Percentiles rank a stretch among this genome's conserved stretches.
Evolutionary conservation across 2,888 invertebrate genomes (phyloP).

Genomic region (Gasteruption jaculator): DNA sequence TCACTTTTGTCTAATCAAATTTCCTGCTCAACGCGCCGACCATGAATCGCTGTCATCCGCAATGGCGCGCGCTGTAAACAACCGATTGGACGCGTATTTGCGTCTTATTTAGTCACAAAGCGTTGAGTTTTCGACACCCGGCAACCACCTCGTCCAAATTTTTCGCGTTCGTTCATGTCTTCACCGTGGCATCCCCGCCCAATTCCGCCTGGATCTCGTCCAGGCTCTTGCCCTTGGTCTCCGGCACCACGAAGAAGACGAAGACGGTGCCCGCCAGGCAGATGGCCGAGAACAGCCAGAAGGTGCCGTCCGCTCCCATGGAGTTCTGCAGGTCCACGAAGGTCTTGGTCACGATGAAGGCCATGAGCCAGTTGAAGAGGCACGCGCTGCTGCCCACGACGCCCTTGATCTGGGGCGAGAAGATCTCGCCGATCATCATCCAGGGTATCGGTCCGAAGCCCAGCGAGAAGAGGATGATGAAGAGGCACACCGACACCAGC

Average conservation of each 20-base stretch:
- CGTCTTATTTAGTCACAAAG: too few species aligned
- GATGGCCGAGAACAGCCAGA: constrained; percentile 70
- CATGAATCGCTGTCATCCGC: too few species aligned
- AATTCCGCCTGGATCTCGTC: constrained; percentile 52
- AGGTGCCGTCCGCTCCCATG: too few species aligned
- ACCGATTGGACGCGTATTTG: too few species aligned
- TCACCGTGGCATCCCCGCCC: too few species aligned
- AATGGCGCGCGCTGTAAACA: too few species aligned
- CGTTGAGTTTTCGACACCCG: too few species aligned
- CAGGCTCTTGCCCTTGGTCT: constrained; percentile 54
- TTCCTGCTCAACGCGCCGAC: too few species aligned
- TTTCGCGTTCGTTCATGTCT: too few species aligned
- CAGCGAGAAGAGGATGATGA: constrained; percentile 75
- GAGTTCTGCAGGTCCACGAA: constrained; percentile 64
- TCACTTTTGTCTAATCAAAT: too few species aligned
- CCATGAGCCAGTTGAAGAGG: constrained; percentile 76
- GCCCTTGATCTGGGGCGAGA: constrained; percentile 74
- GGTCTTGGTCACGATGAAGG: constrained; percentile 75
- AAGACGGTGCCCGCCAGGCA: constrained; percentile 65
- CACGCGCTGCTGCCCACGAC: constrained; percentile 74
- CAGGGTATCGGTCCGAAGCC: constrained; percentile 87
- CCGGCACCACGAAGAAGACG: constrained; percentile 63
- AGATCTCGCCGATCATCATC: constrained; percentile 80
- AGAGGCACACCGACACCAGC: constrained; percentile 67
- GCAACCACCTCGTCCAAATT: too few species aligned